phyloP scores from a whole-genome alignment of 2,797 vertebrate genomes.

The Sebastes diploproa region DNA sequence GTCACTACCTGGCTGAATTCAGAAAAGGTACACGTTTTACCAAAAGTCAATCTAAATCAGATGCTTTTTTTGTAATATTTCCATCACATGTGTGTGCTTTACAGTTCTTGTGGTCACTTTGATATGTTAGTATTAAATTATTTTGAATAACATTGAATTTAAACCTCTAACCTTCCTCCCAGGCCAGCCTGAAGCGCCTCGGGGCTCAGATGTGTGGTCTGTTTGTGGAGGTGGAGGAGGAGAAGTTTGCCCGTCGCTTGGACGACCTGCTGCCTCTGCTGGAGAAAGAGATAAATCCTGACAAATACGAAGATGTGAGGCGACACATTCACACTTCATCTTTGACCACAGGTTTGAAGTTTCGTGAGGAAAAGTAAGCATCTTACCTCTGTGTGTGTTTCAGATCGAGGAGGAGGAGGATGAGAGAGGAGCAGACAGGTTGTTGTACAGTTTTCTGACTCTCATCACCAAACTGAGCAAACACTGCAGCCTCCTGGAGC shows the following conservation, averaged over 20 bases:
- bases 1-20: constrained; percentile 87
- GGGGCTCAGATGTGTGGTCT: constrained; percentile 91
- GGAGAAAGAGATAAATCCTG: constrained; percentile 87
- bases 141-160: neutral
- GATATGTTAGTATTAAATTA: neutral
- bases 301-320: constrained; percentile 89
- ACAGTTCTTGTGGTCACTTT: neutral
- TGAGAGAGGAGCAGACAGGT: constrained; percentile 90
- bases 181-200: constrained; percentile 85
- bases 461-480: constrained; percentile 90
- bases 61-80: neutral
- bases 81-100: too few species aligned
- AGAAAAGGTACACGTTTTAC: constrained; percentile 84
- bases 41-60: neutral
- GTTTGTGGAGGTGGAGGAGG: constrained; percentile 91
- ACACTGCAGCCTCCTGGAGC: constrained; percentile 86
- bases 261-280: constrained; percentile 84
- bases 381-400: neutral
- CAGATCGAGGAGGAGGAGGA: constrained; percentile 91
- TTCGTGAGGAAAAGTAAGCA: neutral
- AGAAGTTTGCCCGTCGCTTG: constrained; percentile 85
- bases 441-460: constrained; percentile 91
- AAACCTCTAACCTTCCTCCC: neutral
- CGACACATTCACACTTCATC: neutral
- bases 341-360: neutral